Conservation (phyloP, 2,113 vertebrate species). For the Oreotrochilus melanogaster region DNA sequence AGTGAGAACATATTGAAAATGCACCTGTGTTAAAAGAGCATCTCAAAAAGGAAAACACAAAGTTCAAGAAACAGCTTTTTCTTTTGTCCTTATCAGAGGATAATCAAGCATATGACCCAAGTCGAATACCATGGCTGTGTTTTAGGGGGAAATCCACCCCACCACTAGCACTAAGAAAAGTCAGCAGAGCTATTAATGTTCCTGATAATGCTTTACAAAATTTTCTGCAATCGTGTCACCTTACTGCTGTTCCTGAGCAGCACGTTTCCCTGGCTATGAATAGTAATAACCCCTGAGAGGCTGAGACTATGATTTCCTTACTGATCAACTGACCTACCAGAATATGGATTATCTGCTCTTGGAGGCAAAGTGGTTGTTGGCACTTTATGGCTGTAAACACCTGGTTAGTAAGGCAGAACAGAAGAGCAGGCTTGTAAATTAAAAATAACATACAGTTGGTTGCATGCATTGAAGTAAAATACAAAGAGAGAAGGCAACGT, state of each 20-base stretch:
- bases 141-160: accelerated
- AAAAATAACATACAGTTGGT: neutral
- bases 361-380: neutral
- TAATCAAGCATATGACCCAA: neutral
- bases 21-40: neutral
- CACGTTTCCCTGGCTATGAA: neutral
- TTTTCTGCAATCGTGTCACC: neutral
- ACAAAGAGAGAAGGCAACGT: accelerated
- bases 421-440: neutral
- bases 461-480: neutral
- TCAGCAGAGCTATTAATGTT: neutral
- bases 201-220: neutral
- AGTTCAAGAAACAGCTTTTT: neutral
- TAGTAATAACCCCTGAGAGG: neutral
- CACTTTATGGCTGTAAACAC: neutral
- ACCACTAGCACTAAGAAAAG: neutral
- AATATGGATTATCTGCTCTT: neutral
- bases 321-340: neutral
- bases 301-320: neutral
- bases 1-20: neutral
- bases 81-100: neutral
- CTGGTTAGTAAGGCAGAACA: neutral
- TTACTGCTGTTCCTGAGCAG: neutral
- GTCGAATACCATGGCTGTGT: neutral
- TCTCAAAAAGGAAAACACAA: neutral